Conservation (phyloP, 2,797 vertebrate species). For the Miichthys miiuy region DNA sequence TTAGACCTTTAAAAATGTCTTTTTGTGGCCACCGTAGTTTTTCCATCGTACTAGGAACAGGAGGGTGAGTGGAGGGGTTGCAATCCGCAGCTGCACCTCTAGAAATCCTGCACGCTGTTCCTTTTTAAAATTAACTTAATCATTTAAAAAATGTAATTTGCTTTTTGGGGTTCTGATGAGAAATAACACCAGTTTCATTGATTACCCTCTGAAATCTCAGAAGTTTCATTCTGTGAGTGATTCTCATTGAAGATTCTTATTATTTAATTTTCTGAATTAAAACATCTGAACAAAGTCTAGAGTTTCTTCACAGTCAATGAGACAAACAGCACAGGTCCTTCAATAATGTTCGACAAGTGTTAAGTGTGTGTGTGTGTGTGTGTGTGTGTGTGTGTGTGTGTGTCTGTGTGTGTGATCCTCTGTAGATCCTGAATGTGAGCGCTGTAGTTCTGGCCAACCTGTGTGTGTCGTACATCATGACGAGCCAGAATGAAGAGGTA, state of each 20-base stretch:
- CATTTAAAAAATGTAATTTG: not conserved
- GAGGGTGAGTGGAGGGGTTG: too few species aligned
- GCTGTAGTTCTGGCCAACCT: conserved; percentile 96
- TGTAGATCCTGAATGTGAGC: conserved; percentile 92
- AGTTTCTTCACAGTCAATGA: too few species aligned
- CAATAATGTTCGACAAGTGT: not conserved
- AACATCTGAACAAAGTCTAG: too few species aligned
- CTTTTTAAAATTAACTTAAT: not conserved
- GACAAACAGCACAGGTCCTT: not conserved
- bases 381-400: conserved; percentile 20
- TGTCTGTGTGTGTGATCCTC: not conserved
- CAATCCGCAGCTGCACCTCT: too few species aligned
- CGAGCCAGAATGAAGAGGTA: conserved; percentile 95
- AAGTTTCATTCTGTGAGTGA: not conserved
- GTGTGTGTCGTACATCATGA: conserved; percentile 97
- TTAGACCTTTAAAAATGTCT: too few species aligned
- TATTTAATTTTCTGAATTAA: too few species aligned
- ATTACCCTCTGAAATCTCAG: not conserved
- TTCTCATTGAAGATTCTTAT: not conserved
- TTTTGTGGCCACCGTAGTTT: too few species aligned
- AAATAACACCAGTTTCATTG: not conserved
- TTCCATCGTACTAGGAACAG: too few species aligned
- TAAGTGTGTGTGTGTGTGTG: conserved; percentile 13
- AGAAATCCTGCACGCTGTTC: too few species aligned
- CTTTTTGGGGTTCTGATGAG: not conserved